A percentile compares a stretch with the other conserved stretches of the same genome.
Evolutionary conservation across 2,888 invertebrate genomes (phyloP).

Genomic region (Macrophya annulata): DNA sequence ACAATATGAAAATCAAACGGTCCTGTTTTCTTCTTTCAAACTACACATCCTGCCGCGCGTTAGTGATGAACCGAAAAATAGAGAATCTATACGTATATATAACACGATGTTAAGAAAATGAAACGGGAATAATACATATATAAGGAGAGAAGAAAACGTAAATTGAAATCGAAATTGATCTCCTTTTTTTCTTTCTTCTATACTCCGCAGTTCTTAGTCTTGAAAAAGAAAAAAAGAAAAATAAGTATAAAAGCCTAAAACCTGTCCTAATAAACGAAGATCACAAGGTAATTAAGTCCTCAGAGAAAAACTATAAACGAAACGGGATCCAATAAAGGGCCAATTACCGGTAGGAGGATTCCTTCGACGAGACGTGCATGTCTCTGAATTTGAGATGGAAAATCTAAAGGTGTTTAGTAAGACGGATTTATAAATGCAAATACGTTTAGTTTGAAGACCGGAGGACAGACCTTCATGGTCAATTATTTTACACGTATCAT

Average conservation of each 20-base stretch:
- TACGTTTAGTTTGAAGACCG: neutral
- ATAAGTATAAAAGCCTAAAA: neutral
- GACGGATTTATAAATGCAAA: slow-evolving; percentile 46
- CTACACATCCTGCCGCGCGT: slow-evolving; percentile 14
- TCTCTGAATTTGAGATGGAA: neutral
- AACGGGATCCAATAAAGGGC: slow-evolving; percentile 45
- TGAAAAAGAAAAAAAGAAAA: neutral
- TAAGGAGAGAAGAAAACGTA: neutral
- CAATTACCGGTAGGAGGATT: slow-evolving; percentile 37
- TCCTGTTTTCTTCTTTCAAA: slow-evolving; percentile 53
- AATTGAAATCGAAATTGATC: neutral
- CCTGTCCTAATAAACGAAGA: slow-evolving; percentile 46
- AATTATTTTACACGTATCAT: slow-evolving; percentile 35
- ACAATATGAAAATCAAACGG: slow-evolving; percentile 53
- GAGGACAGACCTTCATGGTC: neutral
- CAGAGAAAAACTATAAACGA: slow-evolving; percentile 29
- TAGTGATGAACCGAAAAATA: neutral
- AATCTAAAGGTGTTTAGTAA: slow-evolving; percentile 19
- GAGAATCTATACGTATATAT: neutral
- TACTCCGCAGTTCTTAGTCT: too few species aligned
- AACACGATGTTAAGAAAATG: neutral
- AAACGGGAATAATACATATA: neutral
- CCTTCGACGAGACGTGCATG: neutral
- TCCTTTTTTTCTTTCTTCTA: neutral
- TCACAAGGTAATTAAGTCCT: slow-evolving; percentile 49